phyloP scores from a whole-genome alignment of 2,797 vertebrate genomes.

The Hippopotamyrus pictus region DNA sequence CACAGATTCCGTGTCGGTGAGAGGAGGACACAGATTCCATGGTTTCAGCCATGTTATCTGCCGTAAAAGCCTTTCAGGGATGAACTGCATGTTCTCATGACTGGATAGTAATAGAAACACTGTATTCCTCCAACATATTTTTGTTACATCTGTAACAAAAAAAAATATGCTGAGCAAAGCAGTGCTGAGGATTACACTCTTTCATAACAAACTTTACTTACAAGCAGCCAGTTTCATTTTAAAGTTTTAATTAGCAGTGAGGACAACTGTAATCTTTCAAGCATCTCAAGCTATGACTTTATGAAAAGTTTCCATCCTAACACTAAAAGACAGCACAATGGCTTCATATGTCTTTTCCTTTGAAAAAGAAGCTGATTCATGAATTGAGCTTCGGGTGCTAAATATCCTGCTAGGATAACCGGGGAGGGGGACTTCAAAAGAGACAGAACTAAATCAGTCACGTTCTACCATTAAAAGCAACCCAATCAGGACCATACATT shows the following conservation, averaged over 20 bases:
- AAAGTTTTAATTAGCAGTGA: neutral
- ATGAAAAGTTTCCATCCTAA: neutral
- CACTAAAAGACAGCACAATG: neutral
- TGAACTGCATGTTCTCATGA: neutral
- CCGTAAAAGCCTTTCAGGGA: neutral
- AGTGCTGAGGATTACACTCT: neutral
- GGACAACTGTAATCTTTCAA: neutral
- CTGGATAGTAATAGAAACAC: neutral
- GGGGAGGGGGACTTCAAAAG: neutral
- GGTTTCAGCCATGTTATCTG: neutral
- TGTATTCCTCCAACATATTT: neutral
- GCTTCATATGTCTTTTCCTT: neutral
- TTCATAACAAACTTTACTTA: neutral
- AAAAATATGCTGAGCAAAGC: neutral
- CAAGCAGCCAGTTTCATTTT: neutral
- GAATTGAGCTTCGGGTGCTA: neutral
- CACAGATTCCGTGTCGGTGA: neutral
- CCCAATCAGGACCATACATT: neutral
- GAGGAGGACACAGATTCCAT: neutral
- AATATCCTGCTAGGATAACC: neutral
- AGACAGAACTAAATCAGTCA: neutral
- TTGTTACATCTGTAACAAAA: neutral
- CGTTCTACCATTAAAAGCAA: slow-evolving; percentile 1
- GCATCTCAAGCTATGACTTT: neutral
- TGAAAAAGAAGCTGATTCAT: neutral